phyloP scores from a whole-genome alignment of 2,888 invertebrate species.

The Netelia melanura region DNA sequence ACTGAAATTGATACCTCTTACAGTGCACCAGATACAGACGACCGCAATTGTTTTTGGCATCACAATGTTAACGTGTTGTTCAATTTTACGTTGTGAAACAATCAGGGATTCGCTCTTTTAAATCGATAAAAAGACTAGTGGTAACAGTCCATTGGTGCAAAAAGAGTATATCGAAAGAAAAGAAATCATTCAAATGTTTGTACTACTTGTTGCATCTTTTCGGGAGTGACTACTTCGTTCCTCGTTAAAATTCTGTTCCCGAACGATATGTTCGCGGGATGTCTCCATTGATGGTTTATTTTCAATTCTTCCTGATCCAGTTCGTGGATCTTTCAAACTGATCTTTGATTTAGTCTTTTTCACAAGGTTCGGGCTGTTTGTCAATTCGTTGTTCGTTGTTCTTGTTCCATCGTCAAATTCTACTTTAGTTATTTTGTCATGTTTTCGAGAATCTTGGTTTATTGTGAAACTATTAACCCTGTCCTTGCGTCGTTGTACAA shows the following conservation, averaged over 20 bases:
- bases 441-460: constrained; percentile 7
- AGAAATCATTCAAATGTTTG: constrained; percentile 69
- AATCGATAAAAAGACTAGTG: constrained; percentile 57
- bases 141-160: constrained; percentile 1
- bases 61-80: constrained; percentile 77
- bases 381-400: constrained; percentile 26
- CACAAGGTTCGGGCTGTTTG: constrained; percentile 41
- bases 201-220: constrained; percentile 55
- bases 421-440: constrained; percentile 39
- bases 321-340: constrained; percentile 82
- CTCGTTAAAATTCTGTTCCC: constrained; percentile 55
- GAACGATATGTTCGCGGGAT: constrained; percentile 30
- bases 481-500: constrained; percentile 77
- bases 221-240: constrained; percentile 43
- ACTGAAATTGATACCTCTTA: constrained; percentile 51
- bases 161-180: constrained; percentile 55
- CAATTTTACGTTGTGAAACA: constrained; percentile 50
- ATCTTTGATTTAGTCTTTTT: constrained; percentile 76
- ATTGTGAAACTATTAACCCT: constrained; percentile 31
- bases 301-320: constrained; percentile 76
- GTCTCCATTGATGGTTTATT: constrained; percentile 33
- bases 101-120: constrained; percentile 27
- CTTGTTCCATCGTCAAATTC: constrained; percentile 44
- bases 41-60: constrained; percentile 71
- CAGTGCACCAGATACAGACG: constrained; percentile 6